Evolutionary conservation across 2,888 invertebrate genomes (phyloP), one percentile per base, ranked within the genome.

Genomic region (Cremastinae sp.): DNA sequence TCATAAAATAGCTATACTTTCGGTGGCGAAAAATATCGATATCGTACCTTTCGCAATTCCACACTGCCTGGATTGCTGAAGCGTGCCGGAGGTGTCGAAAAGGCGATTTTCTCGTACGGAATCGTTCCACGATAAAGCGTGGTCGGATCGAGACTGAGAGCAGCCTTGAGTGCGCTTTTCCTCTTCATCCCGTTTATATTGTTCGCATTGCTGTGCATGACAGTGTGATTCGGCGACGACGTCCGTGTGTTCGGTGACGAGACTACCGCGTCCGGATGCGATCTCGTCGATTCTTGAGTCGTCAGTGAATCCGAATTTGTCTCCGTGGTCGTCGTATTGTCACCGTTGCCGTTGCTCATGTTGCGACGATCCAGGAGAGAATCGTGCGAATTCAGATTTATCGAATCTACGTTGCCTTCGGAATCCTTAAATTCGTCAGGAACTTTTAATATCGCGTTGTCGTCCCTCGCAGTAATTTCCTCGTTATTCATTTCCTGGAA

Each of bases 141-240:
- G 51, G 89, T 88, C 0, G 90, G 88, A 76, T 91, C 91, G 56
- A 91, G 81, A 34, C 91, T 90, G 18, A 91, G 84, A 0, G 89
- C 88, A 1, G 89, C 89, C 79, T 89, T 90, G 41, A 90, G 80
- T n/a, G 88, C 85, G 71, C 80, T 89, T 64, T 89, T 89, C 49
- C 84, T 83, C n/a, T 86, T 71, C 53, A 89, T 84, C 16, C 89
- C 89, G 65, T 89, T 89, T 5, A 86, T 83, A 51, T 87, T 87
- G 45, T 83, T 84, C 1, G 82, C 79, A 49, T 82, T 83, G 56
- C 76, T 82, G 22, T 80, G 70, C 43, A 80, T 69, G 38, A 79
- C 74, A 7, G 78, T 65, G 61, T 84, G 87, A 78, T 78, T 88
- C 5, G 89, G 88, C 38, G 89, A 88, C 2, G 86, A 86, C n/a